Percentiles rank a stretch among this genome's conserved stretches.
Evolutionary conservation across 2,888 invertebrate genomes (phyloP).

Genomic region (Macropis europaea): DNA sequence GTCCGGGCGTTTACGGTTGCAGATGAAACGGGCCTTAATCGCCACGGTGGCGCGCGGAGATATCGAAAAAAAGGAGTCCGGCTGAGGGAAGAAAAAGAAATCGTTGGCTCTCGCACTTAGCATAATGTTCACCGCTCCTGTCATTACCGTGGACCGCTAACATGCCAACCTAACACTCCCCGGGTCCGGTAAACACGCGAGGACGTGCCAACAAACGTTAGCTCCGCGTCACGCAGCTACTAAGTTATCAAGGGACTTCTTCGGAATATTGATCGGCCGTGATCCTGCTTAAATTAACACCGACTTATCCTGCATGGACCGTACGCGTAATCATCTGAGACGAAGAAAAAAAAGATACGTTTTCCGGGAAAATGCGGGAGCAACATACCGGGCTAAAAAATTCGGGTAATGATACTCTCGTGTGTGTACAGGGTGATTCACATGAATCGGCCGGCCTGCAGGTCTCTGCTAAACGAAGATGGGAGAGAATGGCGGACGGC

Average conservation of each 20-base stretch:
- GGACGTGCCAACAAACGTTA: constrained; percentile 57
- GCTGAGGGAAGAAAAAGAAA: constrained; percentile 32
- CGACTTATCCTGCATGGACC: neutral
- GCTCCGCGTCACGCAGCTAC: constrained; percentile 38
- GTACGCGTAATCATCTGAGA: neutral
- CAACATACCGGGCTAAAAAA: neutral
- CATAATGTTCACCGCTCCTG: constrained; percentile 67
- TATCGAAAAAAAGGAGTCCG: constrained; percentile 13
- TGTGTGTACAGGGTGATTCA: neutral
- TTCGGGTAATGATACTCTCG: neutral
- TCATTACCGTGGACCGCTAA: constrained; percentile 67
- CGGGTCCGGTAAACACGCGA: constrained; percentile 56
- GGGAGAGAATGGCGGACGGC: too few species aligned
- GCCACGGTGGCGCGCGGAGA: constrained; percentile 12
- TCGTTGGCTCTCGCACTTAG: constrained; percentile 61
- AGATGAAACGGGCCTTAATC: constrained; percentile 55
- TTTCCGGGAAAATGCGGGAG: constrained; percentile 1
- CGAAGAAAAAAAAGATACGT: neutral
- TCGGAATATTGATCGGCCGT: constrained; percentile 58
- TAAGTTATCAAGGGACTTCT: constrained; percentile 25
- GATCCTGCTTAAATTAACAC: constrained; percentile 54
- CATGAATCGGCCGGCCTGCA: neutral
- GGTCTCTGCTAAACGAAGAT: neutral
- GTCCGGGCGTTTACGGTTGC: constrained; percentile 31
- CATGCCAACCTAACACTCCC: constrained; percentile 60